phyloP scores from a whole-genome alignment of 2,888 invertebrate genomes.

The Dascillus cervinus region DNA sequence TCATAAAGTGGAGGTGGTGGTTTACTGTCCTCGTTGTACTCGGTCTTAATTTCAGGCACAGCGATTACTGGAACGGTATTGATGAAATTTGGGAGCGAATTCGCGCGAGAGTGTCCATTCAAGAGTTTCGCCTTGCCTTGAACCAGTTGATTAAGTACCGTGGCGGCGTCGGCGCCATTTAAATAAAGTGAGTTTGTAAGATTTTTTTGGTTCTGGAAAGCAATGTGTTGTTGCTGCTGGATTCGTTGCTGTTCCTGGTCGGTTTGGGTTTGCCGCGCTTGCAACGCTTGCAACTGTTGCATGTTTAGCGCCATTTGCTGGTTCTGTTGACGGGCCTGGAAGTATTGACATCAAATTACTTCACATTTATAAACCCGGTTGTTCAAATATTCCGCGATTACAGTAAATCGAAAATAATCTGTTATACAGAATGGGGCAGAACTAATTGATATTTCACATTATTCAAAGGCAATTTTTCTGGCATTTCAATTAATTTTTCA shows the following conservation, averaged over 20 bases:
- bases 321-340: slow-evolving; percentile 43
- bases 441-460: too few relatives aligned
- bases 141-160: slow-evolving; percentile 46
- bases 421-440: too few relatives aligned
- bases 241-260: slow-evolving; percentile 43
- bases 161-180: slow-evolving; percentile 52
- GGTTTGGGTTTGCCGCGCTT: slow-evolving; percentile 48
- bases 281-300: slow-evolving; percentile 56
- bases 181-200: slow-evolving; percentile 46
- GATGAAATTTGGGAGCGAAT: slow-evolving; percentile 54
- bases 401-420: too few relatives aligned
- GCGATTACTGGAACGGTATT: slow-evolving; percentile 40
- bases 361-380: too few relatives aligned
- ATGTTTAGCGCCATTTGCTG: slow-evolving; percentile 52
- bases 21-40: slow-evolving; percentile 28
- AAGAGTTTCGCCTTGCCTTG: slow-evolving; percentile 44
- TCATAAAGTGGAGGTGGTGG: slow-evolving; percentile 64
- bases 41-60: slow-evolving; percentile 32
- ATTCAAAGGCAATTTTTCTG: too few relatives aligned
- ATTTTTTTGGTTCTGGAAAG: slow-evolving; percentile 42
- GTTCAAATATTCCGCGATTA: too few relatives aligned
- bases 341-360: too few relatives aligned
- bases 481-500: too few relatives aligned
- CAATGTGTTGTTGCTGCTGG: slow-evolving; percentile 45
- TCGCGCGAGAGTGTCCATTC: slow-evolving; percentile 47